Percentiles rank a stretch among this genome's conserved stretches.
Evolutionary conservation across 2,113 vertebrate genomes (phyloP).

Genomic region (Triplophysa siluroides): DNA sequence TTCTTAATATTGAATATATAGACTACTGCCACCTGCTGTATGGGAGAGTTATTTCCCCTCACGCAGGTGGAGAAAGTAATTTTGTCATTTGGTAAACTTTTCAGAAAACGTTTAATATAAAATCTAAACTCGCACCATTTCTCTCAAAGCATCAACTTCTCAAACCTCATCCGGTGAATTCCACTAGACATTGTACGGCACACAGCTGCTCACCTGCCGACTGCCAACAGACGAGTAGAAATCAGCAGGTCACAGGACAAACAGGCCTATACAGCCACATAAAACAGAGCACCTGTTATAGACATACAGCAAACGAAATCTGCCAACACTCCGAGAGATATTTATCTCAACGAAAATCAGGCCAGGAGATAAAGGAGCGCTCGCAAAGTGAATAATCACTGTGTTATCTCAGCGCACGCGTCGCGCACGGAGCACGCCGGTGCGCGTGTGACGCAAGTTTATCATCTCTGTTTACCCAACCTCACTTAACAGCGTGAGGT

Average conservation of each 20-base stretch:
- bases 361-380: conserved; percentile 61
- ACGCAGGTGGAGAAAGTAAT: too few species aligned
- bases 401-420: conserved; percentile 56
- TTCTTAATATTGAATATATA: too few species aligned
- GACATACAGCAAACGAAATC: conserved; percentile 39
- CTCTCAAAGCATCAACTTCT: not conserved
- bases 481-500: not conserved
- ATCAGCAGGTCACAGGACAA: not conserved
- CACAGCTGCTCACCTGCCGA: conserved; percentile 46
- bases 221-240: conserved; percentile 26
- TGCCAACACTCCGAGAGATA: conserved; percentile 17
- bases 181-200: not conserved
- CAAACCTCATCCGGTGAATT: not conserved
- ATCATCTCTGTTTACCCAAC: not conserved
- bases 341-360: conserved; percentile 79
- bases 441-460: not conserved
- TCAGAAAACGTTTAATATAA: too few species aligned
- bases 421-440: conserved; percentile 42
- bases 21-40: too few species aligned
- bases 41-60: too few species aligned
- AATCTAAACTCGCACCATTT: too few species aligned
- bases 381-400: conserved; percentile 45
- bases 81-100: too few species aligned
- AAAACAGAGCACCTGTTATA: conserved; percentile 58
- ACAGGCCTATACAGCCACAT: conserved; percentile 30